Evolutionary conservation across 2,113 vertebrate genomes (phyloP).

Genomic region (Taxidea taxus): DNA sequence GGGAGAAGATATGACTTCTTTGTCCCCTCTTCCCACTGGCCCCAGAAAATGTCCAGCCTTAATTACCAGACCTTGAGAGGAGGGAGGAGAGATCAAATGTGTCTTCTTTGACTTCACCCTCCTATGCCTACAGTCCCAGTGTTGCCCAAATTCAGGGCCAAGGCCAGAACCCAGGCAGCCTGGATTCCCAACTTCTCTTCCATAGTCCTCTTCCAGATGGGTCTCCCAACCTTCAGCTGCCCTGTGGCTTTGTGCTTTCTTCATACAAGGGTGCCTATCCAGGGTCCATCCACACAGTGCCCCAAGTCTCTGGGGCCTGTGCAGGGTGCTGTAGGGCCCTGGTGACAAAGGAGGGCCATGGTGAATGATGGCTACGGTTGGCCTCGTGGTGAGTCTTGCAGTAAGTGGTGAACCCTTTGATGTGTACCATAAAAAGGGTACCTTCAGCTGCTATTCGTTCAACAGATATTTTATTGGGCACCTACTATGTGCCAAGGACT

Average conservation of each 20-base stretch:
- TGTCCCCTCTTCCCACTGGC: not conserved
- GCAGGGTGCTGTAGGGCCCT: not conserved
- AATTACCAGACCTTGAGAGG: not conserved
- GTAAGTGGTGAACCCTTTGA: no score
- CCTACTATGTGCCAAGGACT: not conserved
- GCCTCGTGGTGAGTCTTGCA: not conserved
- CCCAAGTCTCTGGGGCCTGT: not conserved
- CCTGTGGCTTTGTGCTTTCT: not conserved
- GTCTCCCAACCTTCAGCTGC: no score
- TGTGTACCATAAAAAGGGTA: not conserved
- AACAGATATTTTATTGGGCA: not conserved
- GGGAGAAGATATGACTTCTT: not conserved
- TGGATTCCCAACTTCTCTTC: not conserved
- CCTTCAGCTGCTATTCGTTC: not conserved
- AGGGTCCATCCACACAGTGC: not conserved
- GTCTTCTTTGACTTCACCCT: not conserved
- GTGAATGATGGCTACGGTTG: not conserved
- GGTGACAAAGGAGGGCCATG: not conserved
- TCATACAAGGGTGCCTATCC: not conserved
- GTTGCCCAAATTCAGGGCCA: not conserved
- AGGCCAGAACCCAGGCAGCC: not conserved
- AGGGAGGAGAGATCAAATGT: not conserved
- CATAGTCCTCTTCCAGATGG: not conserved
- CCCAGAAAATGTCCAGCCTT: not conserved
- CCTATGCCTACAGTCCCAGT: not conserved